Percentiles rank a stretch among this genome's conserved stretches.
Evolutionary conservation across 1,140 invertebrate genomes (phyloP).

Genomic region (Charaxes varanes): DNA sequence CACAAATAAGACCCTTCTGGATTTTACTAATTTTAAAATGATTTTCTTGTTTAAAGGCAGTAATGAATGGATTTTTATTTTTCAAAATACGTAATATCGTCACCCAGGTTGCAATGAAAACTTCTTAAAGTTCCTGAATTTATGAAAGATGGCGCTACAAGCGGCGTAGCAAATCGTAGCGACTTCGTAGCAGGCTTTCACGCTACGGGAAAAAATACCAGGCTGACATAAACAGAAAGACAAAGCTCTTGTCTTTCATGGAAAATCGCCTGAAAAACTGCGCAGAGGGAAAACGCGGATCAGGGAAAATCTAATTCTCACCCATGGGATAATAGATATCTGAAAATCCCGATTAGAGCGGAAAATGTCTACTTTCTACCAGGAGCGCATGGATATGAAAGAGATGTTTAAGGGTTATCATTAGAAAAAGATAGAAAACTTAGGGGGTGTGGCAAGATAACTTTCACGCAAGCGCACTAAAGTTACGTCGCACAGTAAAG

Average conservation of each 20-base stretch:
- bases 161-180: slow-evolving; percentile 23
- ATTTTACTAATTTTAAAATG: too few relatives aligned
- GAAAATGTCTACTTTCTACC: slow-evolving; percentile 66
- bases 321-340: slow-evolving; percentile 45
- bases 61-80: too few relatives aligned
- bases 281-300: slow-evolving; percentile 24
- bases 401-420: slow-evolving; percentile 9
- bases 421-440: slow-evolving; percentile 36
- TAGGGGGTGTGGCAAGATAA: slow-evolving; percentile 28
- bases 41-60: too few relatives aligned
- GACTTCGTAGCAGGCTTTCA: slow-evolving; percentile 32
- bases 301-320: slow-evolving; percentile 53
- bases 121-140: too few relatives aligned
- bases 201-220: slow-evolving; percentile 36
- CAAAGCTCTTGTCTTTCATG: slow-evolving; percentile 9
- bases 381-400: slow-evolving; percentile 34
- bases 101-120: too few relatives aligned
- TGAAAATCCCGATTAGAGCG: slow-evolving; percentile 69
- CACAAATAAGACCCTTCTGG: too few relatives aligned
- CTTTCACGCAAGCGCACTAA: slow-evolving; percentile 43
- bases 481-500: neutral
- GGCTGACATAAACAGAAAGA: slow-evolving; percentile 28
- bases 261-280: slow-evolving; percentile 22
- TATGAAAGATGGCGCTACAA: too few relatives aligned
- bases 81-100: too few relatives aligned